A percentile compares a stretch with the other conserved stretches of the same genome.
These are phyloP conservation scores for Oryzias celebensis DNA, from an alignment of 2,113 vertebrate species.

Conservation along the genomic window DNA sequence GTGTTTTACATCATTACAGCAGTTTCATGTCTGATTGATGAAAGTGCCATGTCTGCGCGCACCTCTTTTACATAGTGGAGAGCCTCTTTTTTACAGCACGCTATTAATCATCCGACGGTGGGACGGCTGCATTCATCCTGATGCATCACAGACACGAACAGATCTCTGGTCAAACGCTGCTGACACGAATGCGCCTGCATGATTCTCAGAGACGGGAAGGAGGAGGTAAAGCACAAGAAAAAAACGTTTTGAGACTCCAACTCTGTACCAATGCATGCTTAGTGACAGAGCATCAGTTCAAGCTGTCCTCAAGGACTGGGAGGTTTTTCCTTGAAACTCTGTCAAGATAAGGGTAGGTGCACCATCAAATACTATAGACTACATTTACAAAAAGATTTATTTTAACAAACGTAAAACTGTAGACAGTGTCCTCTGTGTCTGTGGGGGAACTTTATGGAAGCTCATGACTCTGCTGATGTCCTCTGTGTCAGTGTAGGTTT, in stretches of 20 bases:
- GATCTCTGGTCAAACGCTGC: constrained; percentile 46
- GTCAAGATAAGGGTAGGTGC: background rate
- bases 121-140: constrained; percentile 70
- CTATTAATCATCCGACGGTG: constrained; percentile 69
- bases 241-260: constrained; percentile 16
- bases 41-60: constrained; percentile 64
- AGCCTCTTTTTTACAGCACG: constrained; percentile 53
- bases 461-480: background rate
- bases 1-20: constrained; percentile 67
- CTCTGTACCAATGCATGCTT: constrained; percentile 11
- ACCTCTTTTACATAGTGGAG: constrained; percentile 74
- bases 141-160: constrained; percentile 57
- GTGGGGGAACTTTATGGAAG: background rate
- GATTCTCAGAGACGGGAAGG: constrained; percentile 1
- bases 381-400: background rate
- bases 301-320: background rate
- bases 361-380: background rate
- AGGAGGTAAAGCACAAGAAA: background rate
- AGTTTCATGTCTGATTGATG: constrained; percentile 70
- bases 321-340: background rate
- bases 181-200: constrained; percentile 20
- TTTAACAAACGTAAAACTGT: background rate
- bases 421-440: background rate
- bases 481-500: background rate
- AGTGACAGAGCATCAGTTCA: background rate